Evolutionary conservation across 2,797 vertebrate genomes (phyloP).

Genomic region (Delichon dasypus): DNA sequence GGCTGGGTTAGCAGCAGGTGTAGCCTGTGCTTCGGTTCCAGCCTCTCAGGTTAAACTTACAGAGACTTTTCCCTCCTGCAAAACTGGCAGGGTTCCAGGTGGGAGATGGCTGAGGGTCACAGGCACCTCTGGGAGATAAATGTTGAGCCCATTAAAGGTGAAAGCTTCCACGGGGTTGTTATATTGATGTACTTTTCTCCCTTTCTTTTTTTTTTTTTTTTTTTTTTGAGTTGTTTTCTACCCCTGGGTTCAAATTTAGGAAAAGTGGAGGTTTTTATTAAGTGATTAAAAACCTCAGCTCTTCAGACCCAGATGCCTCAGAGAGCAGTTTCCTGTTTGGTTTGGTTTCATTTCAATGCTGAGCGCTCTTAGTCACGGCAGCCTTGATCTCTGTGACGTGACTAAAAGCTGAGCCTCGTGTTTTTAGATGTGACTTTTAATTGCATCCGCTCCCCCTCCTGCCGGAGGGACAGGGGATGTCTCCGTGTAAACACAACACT

Average conservation of each 20-base stretch:
- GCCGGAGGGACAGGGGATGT: not conserved
- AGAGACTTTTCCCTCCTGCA: not conserved
- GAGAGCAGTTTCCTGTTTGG: not conserved
- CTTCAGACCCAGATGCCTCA: not conserved
- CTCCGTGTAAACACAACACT: not conserved
- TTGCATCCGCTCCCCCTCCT: rapidly evolving
- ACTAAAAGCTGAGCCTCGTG: not conserved
- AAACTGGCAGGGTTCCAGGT: not conserved
- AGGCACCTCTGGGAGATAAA: not conserved
- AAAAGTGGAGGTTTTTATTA: not conserved
- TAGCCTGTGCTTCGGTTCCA: not conserved
- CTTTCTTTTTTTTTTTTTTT: no score
- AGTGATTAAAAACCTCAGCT: not conserved
- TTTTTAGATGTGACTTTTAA: not conserved
- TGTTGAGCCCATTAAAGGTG: not conserved
- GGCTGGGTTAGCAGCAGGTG: not conserved
- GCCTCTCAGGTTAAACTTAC: not conserved
- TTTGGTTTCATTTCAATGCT: not conserved
- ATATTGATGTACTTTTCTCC: not conserved
- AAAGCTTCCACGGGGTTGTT: not conserved
- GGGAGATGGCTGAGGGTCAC: not conserved
- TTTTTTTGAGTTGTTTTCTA: not conserved
- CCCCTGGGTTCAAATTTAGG: not conserved
- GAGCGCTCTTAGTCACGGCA: not conserved
- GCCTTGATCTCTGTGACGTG: not conserved